Conservation (phyloP, 2,888 invertebrate species). For the Agrochola macilenta region DNA sequence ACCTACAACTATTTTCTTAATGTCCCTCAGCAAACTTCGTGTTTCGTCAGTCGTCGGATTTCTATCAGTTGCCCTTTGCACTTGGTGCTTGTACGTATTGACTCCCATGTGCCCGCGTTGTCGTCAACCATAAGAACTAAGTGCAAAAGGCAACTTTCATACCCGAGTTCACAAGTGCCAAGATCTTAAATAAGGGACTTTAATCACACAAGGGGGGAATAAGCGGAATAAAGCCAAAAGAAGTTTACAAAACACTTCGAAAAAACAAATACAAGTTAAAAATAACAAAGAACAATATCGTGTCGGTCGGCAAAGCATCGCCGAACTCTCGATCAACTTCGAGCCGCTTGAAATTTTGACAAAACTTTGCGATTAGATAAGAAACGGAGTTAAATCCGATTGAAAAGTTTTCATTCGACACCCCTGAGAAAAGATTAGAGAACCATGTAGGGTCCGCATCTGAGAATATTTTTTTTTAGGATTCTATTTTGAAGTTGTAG, state of each 20-base stretch:
- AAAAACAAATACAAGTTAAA: constrained; percentile 48
- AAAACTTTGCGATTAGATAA: constrained; percentile 85
- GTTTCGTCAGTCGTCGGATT: too few relatives aligned
- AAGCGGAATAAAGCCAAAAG: constrained; percentile 1
- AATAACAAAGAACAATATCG: constrained; percentile 59
- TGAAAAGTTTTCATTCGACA: constrained; percentile 84
- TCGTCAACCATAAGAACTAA: too few relatives aligned
- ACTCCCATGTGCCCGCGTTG: too few relatives aligned
- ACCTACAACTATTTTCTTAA: too few relatives aligned
- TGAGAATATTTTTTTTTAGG: not conserved
- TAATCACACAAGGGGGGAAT: not conserved
- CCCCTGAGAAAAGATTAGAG: constrained; percentile 81
- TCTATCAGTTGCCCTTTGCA: too few relatives aligned
- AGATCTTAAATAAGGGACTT: not conserved
- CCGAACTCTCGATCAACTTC: constrained; percentile 71
- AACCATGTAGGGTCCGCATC: constrained; percentile 49
- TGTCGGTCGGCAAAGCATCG: constrained; percentile 57
- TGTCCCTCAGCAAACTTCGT: too few relatives aligned
- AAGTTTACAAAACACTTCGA: constrained; percentile 13
- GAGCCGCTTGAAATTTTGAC: constrained; percentile 81
- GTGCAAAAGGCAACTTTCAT: too few relatives aligned
- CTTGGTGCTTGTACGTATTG: too few relatives aligned
- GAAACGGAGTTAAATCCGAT: constrained; percentile 84
- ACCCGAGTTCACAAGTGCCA: not conserved
- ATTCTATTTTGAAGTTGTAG: not conserved